Conservation (phyloP, 1,140 invertebrate species). For the Ostrea denselamellosa region DNA sequence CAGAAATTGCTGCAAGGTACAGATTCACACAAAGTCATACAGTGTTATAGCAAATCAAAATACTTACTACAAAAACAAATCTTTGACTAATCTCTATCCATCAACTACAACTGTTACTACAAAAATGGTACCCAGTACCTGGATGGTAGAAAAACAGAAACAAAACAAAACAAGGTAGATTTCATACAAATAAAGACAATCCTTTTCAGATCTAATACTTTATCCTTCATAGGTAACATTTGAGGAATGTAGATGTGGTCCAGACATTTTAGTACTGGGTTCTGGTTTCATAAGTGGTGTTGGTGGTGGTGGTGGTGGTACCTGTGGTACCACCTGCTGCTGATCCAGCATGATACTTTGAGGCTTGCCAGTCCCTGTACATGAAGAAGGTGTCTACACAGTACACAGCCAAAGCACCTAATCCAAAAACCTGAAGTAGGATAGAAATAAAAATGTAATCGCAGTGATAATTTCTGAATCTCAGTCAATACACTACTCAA, state of each 20-base stretch:
- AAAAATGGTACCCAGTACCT: neutral
- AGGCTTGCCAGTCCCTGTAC: slow-evolving; percentile 65
- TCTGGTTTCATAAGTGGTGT: slow-evolving; percentile 65
- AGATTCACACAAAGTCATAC: neutral
- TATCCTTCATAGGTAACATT: slow-evolving; percentile 9
- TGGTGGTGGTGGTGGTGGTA: slow-evolving; percentile 62
- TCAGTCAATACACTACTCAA: too few relatives aligned
- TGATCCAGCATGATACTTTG: neutral
- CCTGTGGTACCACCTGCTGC: slow-evolving; percentile 36
- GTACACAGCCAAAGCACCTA: slow-evolving; percentile 67
- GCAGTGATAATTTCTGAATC: too few relatives aligned
- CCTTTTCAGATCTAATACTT: neutral
- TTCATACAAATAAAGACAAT: neutral
- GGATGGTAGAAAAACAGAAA: neutral
- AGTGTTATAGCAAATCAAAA: neutral
- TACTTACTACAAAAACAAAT: slow-evolving; percentile 1
- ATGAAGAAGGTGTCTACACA: slow-evolving; percentile 71
- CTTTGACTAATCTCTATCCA: neutral
- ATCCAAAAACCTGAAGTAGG: slow-evolving; percentile 71
- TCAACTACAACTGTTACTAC: neutral
- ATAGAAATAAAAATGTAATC: slow-evolving; percentile 61
- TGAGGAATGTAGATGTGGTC: slow-evolving; percentile 18
- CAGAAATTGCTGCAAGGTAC: slow-evolving; percentile 2
- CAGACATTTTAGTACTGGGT: slow-evolving; percentile 65
- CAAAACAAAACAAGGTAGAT: neutral